Evolutionary conservation across 2,113 vertebrate genomes (phyloP), one percentile per base, ranked within the genome.

Genomic region (Gnathonemus echidnorhynchus): DNA sequence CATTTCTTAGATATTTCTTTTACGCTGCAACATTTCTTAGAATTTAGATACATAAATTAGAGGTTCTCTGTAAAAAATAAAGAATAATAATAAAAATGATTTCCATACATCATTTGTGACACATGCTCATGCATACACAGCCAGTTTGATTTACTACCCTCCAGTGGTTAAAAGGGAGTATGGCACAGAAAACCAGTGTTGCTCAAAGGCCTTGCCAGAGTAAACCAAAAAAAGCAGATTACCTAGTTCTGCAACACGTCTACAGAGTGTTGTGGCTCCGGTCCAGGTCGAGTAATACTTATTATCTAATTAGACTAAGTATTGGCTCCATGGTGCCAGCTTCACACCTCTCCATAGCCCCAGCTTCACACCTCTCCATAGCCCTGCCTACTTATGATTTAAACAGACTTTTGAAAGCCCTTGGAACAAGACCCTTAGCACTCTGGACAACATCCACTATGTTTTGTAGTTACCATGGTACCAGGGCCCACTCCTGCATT

Each of bases 301-400:
- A 87, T 87, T 56, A 87, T 53, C 86, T 87, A 87, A 87, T 87
- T 87, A 53, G 84, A 86, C 21, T 50, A 86, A 86, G 46, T 52
- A 24, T 89, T 88, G 56, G 2, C 31, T 49, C 62, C 17, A 6
- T 13, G 1, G 45, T 89, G 66, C 46, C 58, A 74, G 58, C 70
- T 70, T 80, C 27, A 62, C 88, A 50, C 58, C 77, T 56, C 77
- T 83, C 50, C 50, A 92, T 93, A n/a, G 39, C 92, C 92, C 90
- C n/a, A n/a, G n/a, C n/a, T n/a, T n/a, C n/a, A n/a, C 88, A 50
- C 58, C 74, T 56, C 77, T 83, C 50, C 50, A 92, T 93, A n/a
- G 39, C 92, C 92, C 90, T 92, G 77, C 19, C 13, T 80, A 35
- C 50, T 11, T 21, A 42, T 89, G 80, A 89, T 62, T 62, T 86